phyloP scores from a whole-genome alignment of 2,113 vertebrate species.

The Paradisaea rubra region DNA sequence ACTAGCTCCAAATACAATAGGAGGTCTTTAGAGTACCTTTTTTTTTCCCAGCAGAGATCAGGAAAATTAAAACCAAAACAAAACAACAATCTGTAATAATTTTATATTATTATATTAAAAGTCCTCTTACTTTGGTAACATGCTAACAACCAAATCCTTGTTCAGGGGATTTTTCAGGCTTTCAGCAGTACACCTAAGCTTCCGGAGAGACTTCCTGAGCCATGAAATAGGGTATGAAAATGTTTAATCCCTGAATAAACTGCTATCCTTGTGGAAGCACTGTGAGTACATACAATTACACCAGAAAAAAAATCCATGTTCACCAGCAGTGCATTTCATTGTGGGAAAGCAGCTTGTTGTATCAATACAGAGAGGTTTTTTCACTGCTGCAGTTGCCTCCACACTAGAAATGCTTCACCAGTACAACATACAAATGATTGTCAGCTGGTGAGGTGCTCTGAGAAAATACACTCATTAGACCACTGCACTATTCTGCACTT shows the following conservation, averaged over 20 bases:
- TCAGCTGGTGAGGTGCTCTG: not conserved
- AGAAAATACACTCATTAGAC: not conserved
- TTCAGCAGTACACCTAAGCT: not conserved
- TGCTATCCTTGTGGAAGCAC: slow-evolving; percentile 4
- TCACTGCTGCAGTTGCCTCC: not conserved
- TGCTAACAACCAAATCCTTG: not conserved
- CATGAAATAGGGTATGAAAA: slow-evolving; percentile 45
- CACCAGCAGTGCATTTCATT: not conserved
- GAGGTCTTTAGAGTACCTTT: not conserved
- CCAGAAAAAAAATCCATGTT: not conserved
- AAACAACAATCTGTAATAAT: not conserved
- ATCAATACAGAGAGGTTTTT: not conserved
- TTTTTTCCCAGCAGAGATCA: not conserved
- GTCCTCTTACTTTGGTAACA: not conserved
- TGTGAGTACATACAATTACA: slow-evolving; percentile 10
- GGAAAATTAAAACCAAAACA: not conserved
- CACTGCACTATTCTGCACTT: not conserved
- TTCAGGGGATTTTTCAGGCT: not conserved
- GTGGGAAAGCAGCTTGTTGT: not conserved
- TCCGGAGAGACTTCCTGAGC: not conserved
- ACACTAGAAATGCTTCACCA: not conserved
- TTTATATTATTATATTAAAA: not conserved
- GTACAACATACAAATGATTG: not conserved
- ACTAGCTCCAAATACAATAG: not conserved
- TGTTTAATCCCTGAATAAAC: slow-evolving; percentile 35